Conservation (phyloP, 2,888 invertebrate genomes). For the Sericinus montela region DNA sequence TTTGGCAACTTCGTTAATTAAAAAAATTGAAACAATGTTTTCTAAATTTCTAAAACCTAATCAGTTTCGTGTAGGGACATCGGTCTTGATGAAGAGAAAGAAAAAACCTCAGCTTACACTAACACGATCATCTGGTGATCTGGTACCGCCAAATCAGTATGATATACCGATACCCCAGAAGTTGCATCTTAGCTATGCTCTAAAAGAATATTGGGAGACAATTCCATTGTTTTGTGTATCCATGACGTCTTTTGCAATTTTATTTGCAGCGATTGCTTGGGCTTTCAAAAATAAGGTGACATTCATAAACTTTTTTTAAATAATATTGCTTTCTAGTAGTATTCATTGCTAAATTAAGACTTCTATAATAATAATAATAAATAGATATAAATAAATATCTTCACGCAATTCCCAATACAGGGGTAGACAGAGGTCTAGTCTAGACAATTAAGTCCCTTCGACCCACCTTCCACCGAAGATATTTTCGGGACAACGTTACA, state of each 20-base stretch:
- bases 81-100: conserved; percentile 20
- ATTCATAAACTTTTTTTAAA: no score
- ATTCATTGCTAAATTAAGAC: no score
- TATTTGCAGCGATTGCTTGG: conserved; percentile 37
- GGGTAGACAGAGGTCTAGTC: no score
- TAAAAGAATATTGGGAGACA: conserved; percentile 53
- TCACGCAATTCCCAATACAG: no score
- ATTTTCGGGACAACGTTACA: no score
- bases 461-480: no score
- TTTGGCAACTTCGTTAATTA: background rate
- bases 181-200: conserved; percentile 35
- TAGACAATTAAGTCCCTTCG: no score
- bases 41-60: conserved; percentile 37
- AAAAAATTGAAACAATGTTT: conserved; percentile 2
- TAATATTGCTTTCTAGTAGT: no score
- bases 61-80: conserved; percentile 4
- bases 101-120: background rate
- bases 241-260: conserved; percentile 26
- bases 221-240: conserved; percentile 50
- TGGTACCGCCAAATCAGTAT: conserved; percentile 56
- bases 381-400: no score
- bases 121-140: conserved; percentile 21
- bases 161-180: conserved; percentile 43
- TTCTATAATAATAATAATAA: no score
- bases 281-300: conserved; percentile 50